phyloP scores from a whole-genome alignment of 2,113 vertebrate genomes.

The Rostratula benghalensis region DNA sequence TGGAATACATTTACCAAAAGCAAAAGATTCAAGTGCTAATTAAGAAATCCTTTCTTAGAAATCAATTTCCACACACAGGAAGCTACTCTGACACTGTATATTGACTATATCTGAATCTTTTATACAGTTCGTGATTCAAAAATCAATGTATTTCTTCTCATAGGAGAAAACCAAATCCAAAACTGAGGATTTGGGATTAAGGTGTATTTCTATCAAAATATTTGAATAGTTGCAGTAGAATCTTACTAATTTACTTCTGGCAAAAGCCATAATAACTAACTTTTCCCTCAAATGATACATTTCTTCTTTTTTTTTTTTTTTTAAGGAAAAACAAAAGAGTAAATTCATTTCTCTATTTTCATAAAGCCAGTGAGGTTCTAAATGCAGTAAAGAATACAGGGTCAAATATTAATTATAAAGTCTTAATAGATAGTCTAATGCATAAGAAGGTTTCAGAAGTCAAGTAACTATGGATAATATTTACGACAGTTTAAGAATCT shows the following conservation, averaged over 20 bases:
- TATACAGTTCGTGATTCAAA: not conserved
- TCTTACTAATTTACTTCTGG: not conserved
- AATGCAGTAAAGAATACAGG: not conserved
- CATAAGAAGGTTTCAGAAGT: not conserved
- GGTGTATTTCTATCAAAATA: not conserved
- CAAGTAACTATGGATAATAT: not conserved
- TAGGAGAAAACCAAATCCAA: not conserved
- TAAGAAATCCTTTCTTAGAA: not conserved
- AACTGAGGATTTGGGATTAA: not conserved
- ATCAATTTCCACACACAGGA: not conserved
- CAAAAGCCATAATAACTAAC: not conserved
- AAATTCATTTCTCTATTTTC: not conserved
- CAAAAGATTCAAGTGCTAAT: not conserved
- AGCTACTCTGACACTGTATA: not conserved
- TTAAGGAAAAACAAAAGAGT: not conserved
- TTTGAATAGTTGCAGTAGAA: not conserved
- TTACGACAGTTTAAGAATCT: not conserved
- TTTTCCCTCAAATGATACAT: not conserved
- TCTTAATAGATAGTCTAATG: not conserved
- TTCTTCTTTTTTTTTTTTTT: not conserved
- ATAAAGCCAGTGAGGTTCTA: not conserved
- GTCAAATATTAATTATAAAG: not conserved
- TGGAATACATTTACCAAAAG: not conserved
- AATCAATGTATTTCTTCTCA: not conserved
- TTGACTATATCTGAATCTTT: not conserved